A percentile compares a stretch with the other conserved stretches of the same genome.
These are phyloP conservation scores for Aphidius colemani DNA, from an alignment of 2,888 invertebrate species.

Conservation along the genomic window DNA sequence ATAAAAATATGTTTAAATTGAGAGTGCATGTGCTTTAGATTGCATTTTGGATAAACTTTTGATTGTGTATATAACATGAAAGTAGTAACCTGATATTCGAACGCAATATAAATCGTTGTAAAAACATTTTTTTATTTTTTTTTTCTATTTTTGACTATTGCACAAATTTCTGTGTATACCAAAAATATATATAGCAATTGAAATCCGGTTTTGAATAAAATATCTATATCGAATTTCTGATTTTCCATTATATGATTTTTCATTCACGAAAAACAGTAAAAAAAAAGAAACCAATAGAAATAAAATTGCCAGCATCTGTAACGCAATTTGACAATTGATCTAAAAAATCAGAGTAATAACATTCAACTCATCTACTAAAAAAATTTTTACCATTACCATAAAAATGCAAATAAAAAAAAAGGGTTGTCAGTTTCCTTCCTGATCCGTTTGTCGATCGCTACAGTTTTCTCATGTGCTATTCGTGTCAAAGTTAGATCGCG, in stretches of 20 bases:
- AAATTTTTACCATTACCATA: neutral
- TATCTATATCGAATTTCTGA: too few species aligned
- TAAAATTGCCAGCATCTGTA: too few species aligned
- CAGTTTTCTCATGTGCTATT: slow-evolving; percentile 29
- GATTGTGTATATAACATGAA: slow-evolving; percentile 12
- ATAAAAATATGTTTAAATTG: slow-evolving; percentile 20
- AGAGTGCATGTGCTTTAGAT: slow-evolving; percentile 19
- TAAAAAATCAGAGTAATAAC: too few species aligned
- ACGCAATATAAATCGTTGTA: slow-evolving; percentile 27
- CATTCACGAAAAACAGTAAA: too few species aligned
- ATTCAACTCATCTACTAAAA: too few species aligned
- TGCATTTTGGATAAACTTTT: slow-evolving; percentile 27
- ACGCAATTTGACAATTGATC: too few species aligned
- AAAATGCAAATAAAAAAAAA: neutral
- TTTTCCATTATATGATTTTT: slow-evolving; percentile 3
- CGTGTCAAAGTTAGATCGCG: too few species aligned
- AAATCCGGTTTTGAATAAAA: slow-evolving; percentile 11
- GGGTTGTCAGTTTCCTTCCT: neutral
- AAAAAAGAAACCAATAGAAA: too few species aligned
- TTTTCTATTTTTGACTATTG: too few species aligned
- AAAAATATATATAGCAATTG: neutral
- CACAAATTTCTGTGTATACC: too few species aligned
- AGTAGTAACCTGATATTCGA: slow-evolving; percentile 26
- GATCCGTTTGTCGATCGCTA: neutral
- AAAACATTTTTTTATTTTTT: neutral